These are phyloP conservation scores for Macroglossus sobrinus DNA, from an alignment of 2,113 vertebrate species.

Conservation along the genomic window DNA sequence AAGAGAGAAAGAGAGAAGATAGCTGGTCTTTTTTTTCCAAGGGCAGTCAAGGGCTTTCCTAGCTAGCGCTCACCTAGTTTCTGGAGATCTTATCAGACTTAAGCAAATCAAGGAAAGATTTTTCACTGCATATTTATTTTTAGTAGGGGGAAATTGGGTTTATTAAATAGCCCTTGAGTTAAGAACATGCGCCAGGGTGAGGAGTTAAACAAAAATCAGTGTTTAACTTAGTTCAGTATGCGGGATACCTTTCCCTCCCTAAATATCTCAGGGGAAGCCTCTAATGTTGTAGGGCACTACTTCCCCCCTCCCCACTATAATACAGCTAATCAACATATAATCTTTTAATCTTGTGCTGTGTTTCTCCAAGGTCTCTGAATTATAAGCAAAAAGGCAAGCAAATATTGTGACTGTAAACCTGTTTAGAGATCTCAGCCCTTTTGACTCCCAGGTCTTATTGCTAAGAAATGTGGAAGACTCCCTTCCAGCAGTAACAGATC, in stretches of 20 bases:
- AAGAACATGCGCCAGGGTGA: background rate
- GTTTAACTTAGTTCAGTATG: background rate
- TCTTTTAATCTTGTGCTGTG: background rate
- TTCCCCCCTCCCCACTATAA: background rate
- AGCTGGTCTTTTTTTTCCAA: slow-evolving; percentile 44
- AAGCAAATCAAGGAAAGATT: slow-evolving; percentile 48
- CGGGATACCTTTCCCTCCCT: background rate
- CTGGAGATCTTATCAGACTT: slow-evolving; percentile 38
- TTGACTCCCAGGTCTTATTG: background rate
- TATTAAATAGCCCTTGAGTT: slow-evolving; percentile 42
- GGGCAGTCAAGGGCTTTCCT: slow-evolving; percentile 50
- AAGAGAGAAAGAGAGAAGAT: background rate
- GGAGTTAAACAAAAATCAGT: background rate
- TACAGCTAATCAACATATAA: background rate
- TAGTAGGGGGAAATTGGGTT: slow-evolving; percentile 39
- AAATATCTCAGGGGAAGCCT: background rate
- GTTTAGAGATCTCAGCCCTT: background rate
- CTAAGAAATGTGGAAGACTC: background rate
- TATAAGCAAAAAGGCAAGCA: background rate
- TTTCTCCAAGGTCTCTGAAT: slow-evolving; percentile 12
- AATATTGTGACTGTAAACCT: background rate
- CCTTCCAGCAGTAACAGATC: background rate
- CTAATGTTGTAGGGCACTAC: no score
- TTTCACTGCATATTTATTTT: slow-evolving; percentile 46
- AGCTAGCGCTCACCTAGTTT: background rate